Evolutionary conservation across 2,888 invertebrate genomes (phyloP), one percentile per base, ranked within the genome.

Genomic region (Chrysomela aeneicollis): DNA sequence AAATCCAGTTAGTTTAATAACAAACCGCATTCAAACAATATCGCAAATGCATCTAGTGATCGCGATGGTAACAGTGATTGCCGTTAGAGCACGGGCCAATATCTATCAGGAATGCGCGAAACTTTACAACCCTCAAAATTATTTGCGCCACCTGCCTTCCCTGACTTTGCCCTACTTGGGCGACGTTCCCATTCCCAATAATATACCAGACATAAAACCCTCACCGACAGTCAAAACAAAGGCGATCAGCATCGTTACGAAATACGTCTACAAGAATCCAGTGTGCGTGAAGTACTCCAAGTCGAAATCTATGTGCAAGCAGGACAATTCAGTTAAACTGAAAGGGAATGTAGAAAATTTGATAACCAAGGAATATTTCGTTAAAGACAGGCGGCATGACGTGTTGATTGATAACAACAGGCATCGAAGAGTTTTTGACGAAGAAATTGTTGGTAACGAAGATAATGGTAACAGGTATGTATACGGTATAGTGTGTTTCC

Each of bases 251-350:
- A 72, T 82, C 4, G 78, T 80, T 22, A 82, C 82, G 3, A 79
- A 78, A 66, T 82, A 82, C 66, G 74, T 82, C 2, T 78, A 76
- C 60, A 79, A 73, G 64, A 81, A 78, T 68, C 82, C 82, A 1
- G 78, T 82, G 62, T 82, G 82, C 65, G 77, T 82, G 32, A 82
- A 81, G 73, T 74, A 77, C 46, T 75, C 69, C 21, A 77, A 78
- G 18, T 75, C 74, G 57, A 77, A 77, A 59, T 63, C 70, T 42
- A 74, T 75, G 58, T 75, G 76, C 55, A 65, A 70, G 15, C 52
- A 66, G 52, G 66, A 73, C 19, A 63, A 71, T 30, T 37, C 51
- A 6, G 64, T 67, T 52, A 71, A 65, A 37, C 69, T 66, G n/a
- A 73, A 69, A 63, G 70, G 71, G 2, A 73, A 71, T 35, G 60